Percentiles rank a stretch among this genome's conserved stretches.
Conservation (phyloP, 2,797 vertebrate genomes). For the Lagorchestes hirsutus region DNA sequence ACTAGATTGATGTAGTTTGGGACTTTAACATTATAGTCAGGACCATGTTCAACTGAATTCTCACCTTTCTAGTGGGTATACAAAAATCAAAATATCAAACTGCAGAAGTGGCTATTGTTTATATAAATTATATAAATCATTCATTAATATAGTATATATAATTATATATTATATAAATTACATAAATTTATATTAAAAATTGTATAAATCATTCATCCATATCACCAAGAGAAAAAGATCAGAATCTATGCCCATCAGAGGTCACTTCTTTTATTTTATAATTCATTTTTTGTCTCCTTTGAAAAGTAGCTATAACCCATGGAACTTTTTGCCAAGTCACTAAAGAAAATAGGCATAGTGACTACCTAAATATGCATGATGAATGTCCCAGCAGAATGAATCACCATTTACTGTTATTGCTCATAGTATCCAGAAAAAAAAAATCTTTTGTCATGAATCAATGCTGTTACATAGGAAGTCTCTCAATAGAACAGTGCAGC, state of each 20-base stretch:
- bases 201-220: background rate
- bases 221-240: conserved; percentile 39
- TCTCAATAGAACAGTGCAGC: background rate
- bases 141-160: no score
- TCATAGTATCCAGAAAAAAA: background rate
- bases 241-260: conserved; percentile 53
- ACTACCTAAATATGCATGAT: background rate
- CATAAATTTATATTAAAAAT: no score
- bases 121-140: no score
- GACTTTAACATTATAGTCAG: background rate
- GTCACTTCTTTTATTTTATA: conserved; percentile 47
- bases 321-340: conserved; percentile 35
- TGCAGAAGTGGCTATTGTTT: background rate
- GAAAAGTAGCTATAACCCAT: conserved; percentile 7
- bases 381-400: conserved; percentile 52
- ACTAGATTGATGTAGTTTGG: background rate
- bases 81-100: conserved; percentile 10
- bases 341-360: conserved; percentile 17
- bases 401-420: conserved; percentile 49
- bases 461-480: background rate
- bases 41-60: background rate
- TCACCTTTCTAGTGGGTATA: background rate
- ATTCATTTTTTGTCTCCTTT: conserved; percentile 11
- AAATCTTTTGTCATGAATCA: conserved; percentile 3
- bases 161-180: no score